phyloP scores from a whole-genome alignment of 2,888 invertebrate genomes.

The Ashinkailepas kermadecensis region DNA sequence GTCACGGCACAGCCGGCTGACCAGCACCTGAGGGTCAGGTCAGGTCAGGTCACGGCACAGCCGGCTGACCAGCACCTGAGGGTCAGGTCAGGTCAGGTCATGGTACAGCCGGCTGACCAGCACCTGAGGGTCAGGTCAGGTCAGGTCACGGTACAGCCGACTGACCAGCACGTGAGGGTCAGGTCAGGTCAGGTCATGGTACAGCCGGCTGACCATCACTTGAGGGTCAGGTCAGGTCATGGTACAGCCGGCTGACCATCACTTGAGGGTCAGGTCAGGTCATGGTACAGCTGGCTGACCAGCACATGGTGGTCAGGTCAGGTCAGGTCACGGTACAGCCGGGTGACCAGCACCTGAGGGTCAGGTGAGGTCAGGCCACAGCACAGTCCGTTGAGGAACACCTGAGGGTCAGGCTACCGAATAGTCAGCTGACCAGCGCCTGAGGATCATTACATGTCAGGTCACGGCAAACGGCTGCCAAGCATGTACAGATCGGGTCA shows the following conservation, averaged over 20 bases:
- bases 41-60: too few relatives aligned
- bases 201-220: neutral
- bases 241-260: too few relatives aligned
- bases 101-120: too few relatives aligned
- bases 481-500: neutral
- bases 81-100: too few relatives aligned
- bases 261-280: neutral
- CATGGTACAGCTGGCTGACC: neutral
- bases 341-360: neutral
- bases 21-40: too few relatives aligned
- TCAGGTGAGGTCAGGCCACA: too few relatives aligned
- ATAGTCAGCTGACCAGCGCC: neutral
- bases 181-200: neutral
- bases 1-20: too few relatives aligned
- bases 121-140: too few relatives aligned
- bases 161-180: neutral
- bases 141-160: too few relatives aligned
- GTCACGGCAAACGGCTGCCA: too few relatives aligned
- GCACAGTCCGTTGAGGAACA: too few relatives aligned
- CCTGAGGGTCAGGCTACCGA: neutral
- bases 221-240: neutral
- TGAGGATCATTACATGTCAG: neutral
- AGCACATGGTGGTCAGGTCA: neutral
- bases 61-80: too few relatives aligned
- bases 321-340: neutral